Conservation (phyloP, 35 echinoderm and acorn worm genomes). For the Ophioderma brevispina region DNA sequence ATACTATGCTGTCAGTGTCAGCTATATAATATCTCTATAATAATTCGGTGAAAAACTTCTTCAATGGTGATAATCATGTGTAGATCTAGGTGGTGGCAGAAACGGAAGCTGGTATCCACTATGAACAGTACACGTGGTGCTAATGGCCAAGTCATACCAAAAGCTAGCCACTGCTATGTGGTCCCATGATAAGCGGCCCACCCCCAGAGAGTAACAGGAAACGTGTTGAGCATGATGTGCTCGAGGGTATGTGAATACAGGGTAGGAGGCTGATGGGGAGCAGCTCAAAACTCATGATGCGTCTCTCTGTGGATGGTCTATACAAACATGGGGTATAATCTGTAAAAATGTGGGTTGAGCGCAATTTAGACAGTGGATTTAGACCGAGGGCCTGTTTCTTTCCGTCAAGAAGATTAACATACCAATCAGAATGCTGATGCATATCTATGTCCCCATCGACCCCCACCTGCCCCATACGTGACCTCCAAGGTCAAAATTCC, state of each 20-base stretch:
- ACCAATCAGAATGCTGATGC: too few species aligned
- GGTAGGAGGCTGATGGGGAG: slow-evolving; percentile 51
- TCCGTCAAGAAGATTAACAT: too few species aligned
- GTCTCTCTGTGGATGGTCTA: slow-evolving; percentile 13
- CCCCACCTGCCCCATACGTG: too few species aligned
- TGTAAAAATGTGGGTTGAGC: too few species aligned
- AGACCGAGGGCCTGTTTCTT: too few species aligned
- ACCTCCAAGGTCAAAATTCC: too few species aligned
- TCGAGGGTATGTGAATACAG: slow-evolving; percentile 59
- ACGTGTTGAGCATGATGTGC: slow-evolving; percentile 41
- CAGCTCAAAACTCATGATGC: slow-evolving; percentile 50
- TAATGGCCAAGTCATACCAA: slow-evolving; percentile 22
- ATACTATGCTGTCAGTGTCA: too few species aligned
- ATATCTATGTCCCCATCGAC: too few species aligned
- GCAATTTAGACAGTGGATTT: too few species aligned
- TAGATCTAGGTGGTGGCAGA: slow-evolving; percentile 55
- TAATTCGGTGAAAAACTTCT: too few species aligned
- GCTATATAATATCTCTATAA: too few species aligned
- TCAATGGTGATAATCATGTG: slow-evolving; percentile 77
- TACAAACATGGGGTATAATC: too few species aligned
- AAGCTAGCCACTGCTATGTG: slow-evolving; percentile 28
- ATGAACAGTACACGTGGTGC: slow-evolving; percentile 32
- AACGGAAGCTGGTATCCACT: slow-evolving; percentile 72
- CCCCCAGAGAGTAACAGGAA: slow-evolving; percentile 26
- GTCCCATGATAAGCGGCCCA: slow-evolving; percentile 59